Percentiles rank a stretch among this genome's conserved stretches.
Evolutionary conservation across 2,888 invertebrate species (phyloP).

Genomic region (Spicauda simplicius): DNA sequence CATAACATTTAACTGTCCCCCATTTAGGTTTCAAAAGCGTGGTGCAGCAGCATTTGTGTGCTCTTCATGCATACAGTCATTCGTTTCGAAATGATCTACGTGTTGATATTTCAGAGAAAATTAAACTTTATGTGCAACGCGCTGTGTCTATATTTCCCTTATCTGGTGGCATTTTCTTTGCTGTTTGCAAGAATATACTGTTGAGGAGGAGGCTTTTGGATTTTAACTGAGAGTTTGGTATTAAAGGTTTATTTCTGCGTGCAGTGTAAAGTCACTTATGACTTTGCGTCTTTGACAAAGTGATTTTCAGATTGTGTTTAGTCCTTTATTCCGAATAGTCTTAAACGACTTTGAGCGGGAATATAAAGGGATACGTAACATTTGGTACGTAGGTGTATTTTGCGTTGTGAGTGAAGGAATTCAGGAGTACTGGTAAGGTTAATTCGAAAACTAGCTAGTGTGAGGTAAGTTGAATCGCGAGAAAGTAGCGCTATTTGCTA

Average conservation of each 20-base stretch:
- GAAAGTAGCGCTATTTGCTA: slow-evolving; percentile 83
- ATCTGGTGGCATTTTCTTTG: slow-evolving; percentile 52
- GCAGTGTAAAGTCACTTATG: slow-evolving; percentile 40
- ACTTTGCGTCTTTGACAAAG: slow-evolving; percentile 53
- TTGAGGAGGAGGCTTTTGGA: slow-evolving; percentile 18
- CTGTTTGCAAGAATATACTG: slow-evolving; percentile 30
- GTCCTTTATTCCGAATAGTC: slow-evolving; percentile 48
- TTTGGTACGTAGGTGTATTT: slow-evolving; percentile 42
- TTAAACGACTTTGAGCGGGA: slow-evolving; percentile 40
- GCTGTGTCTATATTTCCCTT: slow-evolving; percentile 55
- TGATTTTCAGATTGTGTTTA: slow-evolving; percentile 68
- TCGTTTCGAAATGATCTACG: slow-evolving; percentile 63
- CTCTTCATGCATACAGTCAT: slow-evolving; percentile 71
- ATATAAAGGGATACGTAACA: slow-evolving; percentile 39
- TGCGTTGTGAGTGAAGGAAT: slow-evolving; percentile 24
- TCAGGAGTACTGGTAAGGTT: slow-evolving; percentile 46
- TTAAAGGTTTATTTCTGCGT: slow-evolving; percentile 48
- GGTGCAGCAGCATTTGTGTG: slow-evolving; percentile 76
- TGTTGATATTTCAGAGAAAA: slow-evolving; percentile 51
- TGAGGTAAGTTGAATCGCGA: slow-evolving; percentile 78
- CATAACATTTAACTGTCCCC: slow-evolving; percentile 45
- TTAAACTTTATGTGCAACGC: slow-evolving; percentile 54
- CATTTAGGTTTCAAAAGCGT: slow-evolving; percentile 73
- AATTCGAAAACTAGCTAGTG: slow-evolving; percentile 64
- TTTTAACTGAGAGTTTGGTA: background rate